A percentile compares a stretch with the other conserved stretches of the same genome.
Conservation (phyloP, 2,797 vertebrate species). For the Antrozous pallidus region DNA sequence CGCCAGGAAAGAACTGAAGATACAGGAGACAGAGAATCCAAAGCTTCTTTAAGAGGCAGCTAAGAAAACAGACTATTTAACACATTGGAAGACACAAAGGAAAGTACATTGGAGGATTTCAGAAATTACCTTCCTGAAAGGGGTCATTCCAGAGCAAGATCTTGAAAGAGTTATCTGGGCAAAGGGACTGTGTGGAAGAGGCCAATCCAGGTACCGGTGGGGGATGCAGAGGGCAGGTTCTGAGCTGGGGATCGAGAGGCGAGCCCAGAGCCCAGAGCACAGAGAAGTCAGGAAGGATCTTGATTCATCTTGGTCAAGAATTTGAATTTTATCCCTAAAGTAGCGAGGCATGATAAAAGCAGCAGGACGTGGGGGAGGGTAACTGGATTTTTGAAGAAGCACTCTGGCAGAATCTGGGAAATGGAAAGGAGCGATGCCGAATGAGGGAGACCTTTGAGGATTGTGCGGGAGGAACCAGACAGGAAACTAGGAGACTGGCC, state of each 20-base stretch:
- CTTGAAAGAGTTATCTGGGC: background rate
- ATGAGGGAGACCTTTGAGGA: background rate
- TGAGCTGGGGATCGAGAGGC: background rate
- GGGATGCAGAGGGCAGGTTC: background rate
- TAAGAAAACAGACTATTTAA: background rate
- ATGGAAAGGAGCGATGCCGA: background rate
- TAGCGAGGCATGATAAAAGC: background rate
- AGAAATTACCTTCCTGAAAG: background rate
- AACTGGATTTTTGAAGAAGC: background rate
- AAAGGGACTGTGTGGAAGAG: background rate
- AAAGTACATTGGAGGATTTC: background rate
- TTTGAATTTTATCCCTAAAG: background rate
- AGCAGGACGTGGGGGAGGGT: background rate
- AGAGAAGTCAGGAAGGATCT: background rate
- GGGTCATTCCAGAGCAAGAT: background rate
- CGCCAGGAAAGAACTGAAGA: background rate
- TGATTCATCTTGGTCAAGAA: background rate
- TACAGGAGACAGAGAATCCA: background rate
- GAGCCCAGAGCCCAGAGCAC: background rate
- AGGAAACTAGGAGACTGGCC: background rate
- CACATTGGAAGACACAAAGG: background rate
- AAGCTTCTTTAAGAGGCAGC: background rate
- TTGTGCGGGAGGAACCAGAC: background rate
- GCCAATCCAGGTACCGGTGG: accelerated
- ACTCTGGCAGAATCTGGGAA: background rate